Conservation (phyloP, 2,888 invertebrate genomes). For the Ennomos erosarius region DNA sequence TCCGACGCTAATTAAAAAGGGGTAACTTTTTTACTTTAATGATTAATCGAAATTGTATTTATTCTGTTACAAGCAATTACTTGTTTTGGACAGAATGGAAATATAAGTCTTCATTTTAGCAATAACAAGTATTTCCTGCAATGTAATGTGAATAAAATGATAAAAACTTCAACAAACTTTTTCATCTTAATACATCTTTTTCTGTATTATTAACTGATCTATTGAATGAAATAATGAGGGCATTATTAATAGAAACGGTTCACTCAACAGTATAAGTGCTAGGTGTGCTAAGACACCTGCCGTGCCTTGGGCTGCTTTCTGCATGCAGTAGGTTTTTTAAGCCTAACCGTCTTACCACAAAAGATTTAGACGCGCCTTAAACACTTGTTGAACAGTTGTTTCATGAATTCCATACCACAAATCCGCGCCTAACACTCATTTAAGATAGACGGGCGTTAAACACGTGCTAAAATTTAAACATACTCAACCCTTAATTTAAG, state of each 20-base stretch:
- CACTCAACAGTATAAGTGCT: conserved; percentile 7
- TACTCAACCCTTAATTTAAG: too few relatives aligned
- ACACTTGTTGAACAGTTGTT: too few relatives aligned
- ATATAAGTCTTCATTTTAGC: neutral
- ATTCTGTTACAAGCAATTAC: conserved; percentile 26
- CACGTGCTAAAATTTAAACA: too few relatives aligned
- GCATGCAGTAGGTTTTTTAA: conserved; percentile 31
- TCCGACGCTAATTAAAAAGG: conserved; percentile 79
- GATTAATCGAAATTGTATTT: conserved; percentile 59
- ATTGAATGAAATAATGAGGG: conserved; percentile 12
- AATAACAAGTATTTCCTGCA: too few relatives aligned
- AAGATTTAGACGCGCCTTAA: too few relatives aligned
- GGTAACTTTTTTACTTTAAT: conserved; percentile 75
- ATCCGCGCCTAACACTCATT: too few relatives aligned
- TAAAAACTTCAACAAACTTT: too few relatives aligned
- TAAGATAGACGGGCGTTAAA: too few relatives aligned
- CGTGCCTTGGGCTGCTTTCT: conserved; percentile 27
- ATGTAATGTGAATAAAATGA: too few relatives aligned
- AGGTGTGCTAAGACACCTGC: conserved; percentile 23
- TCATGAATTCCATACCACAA: too few relatives aligned
- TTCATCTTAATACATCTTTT: neutral
- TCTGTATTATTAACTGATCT: conserved; percentile 4
- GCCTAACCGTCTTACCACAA: too few relatives aligned
- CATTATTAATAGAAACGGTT: conserved; percentile 24
- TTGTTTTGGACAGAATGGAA: conserved; percentile 23